phyloP scores from a whole-genome alignment of 2,113 vertebrate species.

The Geococcyx californianus region DNA sequence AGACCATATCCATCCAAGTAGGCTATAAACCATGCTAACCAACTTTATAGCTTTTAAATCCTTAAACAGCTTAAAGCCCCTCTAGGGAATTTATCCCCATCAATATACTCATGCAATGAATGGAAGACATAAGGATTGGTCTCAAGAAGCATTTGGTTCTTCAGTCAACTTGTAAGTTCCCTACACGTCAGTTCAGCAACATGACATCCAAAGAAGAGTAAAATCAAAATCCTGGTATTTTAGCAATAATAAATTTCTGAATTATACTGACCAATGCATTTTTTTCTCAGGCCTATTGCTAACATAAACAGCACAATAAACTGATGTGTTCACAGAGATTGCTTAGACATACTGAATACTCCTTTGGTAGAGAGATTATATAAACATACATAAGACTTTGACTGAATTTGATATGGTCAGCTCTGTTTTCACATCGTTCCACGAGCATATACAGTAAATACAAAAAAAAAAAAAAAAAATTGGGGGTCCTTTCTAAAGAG shows the following conservation, averaged over 20 bases:
- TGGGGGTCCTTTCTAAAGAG: not conserved
- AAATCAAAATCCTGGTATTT: not conserved
- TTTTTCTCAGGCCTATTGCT: not conserved
- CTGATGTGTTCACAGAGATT: not conserved
- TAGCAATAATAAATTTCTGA: not conserved
- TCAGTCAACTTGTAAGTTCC: not conserved
- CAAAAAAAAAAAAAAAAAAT: not conserved
- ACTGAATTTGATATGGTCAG: not conserved
- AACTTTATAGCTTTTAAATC: constrained; percentile 16
- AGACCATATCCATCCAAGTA: not conserved
- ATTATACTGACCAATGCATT: not conserved
- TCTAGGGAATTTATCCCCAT: not conserved
- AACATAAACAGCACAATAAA: not conserved
- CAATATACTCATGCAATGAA: not conserved
- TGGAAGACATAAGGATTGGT: not conserved
- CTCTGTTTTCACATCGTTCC: not conserved
- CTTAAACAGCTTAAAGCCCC: not conserved
- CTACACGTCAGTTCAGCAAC: not conserved
- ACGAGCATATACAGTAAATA: not conserved
- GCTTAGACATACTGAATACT: not conserved
- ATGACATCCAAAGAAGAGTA: not conserved
- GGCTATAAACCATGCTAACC: not conserved
- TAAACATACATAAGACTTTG: not conserved
- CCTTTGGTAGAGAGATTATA: not conserved
- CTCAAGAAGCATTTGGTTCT: not conserved